phyloP scores from a whole-genome alignment of 2,888 invertebrate genomes.

The Nemotelus nigrinus region DNA sequence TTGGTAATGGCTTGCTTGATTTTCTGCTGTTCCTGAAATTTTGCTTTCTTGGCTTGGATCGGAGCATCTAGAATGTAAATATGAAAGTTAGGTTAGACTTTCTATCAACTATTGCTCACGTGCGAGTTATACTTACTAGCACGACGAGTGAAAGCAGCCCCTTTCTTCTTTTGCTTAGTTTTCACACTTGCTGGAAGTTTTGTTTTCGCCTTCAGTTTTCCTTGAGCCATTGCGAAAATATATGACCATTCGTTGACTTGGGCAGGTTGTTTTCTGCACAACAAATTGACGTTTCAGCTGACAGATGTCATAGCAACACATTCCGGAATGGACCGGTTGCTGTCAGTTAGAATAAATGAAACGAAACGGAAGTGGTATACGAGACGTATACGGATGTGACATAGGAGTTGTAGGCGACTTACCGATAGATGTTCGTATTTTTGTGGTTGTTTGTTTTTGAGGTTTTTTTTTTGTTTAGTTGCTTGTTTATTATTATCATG shows the following conservation, averaged over 20 bases:
- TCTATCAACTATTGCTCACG: not conserved
- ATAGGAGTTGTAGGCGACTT: too few relatives aligned
- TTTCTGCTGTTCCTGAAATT: constrained; percentile 69
- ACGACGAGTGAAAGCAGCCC: constrained; percentile 66
- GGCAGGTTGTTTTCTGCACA: too few relatives aligned
- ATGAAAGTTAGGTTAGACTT: constrained; percentile 6
- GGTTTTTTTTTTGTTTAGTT: too few relatives aligned
- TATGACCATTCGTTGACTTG: not conserved
- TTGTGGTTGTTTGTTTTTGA: too few relatives aligned
- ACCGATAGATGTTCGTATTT: too few relatives aligned
- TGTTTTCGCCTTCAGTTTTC: constrained; percentile 71
- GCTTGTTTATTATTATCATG: too few relatives aligned
- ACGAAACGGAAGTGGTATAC: too few relatives aligned
- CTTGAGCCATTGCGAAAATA: constrained; percentile 68
- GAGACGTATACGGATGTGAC: too few relatives aligned
- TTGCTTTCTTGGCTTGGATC: constrained; percentile 71
- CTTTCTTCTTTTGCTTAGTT: constrained; percentile 66
- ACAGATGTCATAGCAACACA: too few relatives aligned
- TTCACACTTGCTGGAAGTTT: constrained; percentile 67
- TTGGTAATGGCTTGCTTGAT: constrained; percentile 72
- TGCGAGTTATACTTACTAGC: constrained; percentile 66
- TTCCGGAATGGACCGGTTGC: too few relatives aligned
- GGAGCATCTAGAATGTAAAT: constrained; percentile 68
- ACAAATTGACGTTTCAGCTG: too few relatives aligned
- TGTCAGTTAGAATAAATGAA: too few relatives aligned